Percentiles rank a stretch among this genome's conserved stretches.
phyloP scores from a whole-genome alignment of 2,888 invertebrate species.

The Idaea biselata region DNA sequence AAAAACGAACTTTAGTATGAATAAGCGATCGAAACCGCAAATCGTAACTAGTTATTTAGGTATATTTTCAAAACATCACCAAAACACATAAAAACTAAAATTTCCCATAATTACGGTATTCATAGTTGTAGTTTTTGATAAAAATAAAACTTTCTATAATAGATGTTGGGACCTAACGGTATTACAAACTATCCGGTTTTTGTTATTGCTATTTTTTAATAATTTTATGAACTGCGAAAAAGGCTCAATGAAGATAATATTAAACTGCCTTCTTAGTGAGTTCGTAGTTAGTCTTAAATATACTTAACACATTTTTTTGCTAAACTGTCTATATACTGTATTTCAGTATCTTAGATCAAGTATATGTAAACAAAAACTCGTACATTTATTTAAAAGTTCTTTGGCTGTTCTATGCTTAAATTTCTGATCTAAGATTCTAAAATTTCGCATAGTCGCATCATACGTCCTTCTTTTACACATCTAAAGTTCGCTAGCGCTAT shows the following conservation, averaged over 20 bases:
- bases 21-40: neutral
- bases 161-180: neutral
- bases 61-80: no score
- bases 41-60: no score
- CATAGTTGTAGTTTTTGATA: neutral
- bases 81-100: conserved; percentile 7
- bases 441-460: no score
- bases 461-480: no score
- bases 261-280: neutral
- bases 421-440: no score
- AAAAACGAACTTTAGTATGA: neutral
- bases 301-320: no score
- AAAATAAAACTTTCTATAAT: conserved; percentile 5
- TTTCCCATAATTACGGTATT: conserved; percentile 13
- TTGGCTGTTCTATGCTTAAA: no score
- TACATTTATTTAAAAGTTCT: no score
- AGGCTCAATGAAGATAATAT: neutral
- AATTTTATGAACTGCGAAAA: neutral
- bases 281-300: neutral
- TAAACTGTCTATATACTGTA: no score
- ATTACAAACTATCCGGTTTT: neutral
- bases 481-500: no score
- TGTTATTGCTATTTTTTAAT: conserved; percentile 4
- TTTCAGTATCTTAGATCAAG: no score
- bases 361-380: no score